Evolutionary conservation across 2,888 invertebrate genomes (phyloP).

Genomic region (Neoitamus cyanurus): DNA sequence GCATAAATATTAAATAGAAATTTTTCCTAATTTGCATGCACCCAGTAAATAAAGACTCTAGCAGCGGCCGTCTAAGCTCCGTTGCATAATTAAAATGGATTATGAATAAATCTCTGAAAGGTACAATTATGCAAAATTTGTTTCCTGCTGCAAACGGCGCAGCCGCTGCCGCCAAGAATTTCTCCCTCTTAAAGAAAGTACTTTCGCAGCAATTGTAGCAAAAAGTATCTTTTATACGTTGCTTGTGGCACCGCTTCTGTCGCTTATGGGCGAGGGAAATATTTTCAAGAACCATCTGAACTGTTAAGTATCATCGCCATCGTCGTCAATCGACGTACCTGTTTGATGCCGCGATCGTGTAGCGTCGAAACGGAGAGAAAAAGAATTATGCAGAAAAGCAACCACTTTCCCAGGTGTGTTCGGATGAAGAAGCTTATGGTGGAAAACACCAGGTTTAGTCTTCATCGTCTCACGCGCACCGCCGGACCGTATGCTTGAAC

Average conservation of each 20-base stretch:
- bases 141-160: slow-evolving; percentile 11
- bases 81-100: slow-evolving; percentile 32
- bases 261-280: background rate
- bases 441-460: slow-evolving; percentile 28
- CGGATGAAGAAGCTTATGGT: background rate
- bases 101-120: slow-evolving; percentile 13
- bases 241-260: background rate
- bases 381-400: slow-evolving; percentile 7
- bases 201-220: slow-evolving; percentile 35
- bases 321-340: background rate
- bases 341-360: background rate
- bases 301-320: background rate
- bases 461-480: slow-evolving; percentile 10
- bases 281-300: background rate
- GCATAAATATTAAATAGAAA: slow-evolving; percentile 1
- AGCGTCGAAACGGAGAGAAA: background rate
- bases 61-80: background rate
- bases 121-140: slow-evolving; percentile 34
- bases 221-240: background rate
- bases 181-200: slow-evolving; percentile 21
- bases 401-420: slow-evolving; percentile 17
- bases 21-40: background rate
- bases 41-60: background rate
- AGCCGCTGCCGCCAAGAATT: background rate
- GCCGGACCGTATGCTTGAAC: background rate